These are phyloP conservation scores for Piprites chloris DNA, from an alignment of 2,113 vertebrate genomes.

Conservation along the genomic window DNA sequence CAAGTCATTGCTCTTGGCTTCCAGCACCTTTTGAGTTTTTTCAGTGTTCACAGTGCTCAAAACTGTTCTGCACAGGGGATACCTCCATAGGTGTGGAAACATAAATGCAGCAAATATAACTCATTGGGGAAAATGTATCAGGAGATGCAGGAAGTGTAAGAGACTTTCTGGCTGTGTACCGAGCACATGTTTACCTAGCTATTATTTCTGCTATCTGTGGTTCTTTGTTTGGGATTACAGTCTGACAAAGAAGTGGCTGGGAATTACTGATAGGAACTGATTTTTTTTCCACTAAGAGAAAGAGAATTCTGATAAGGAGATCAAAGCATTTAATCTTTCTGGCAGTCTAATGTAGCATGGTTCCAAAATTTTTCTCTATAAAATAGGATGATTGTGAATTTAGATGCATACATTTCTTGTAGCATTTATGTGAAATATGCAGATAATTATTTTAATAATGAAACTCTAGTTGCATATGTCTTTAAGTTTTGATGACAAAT, in stretches of 20 bases:
- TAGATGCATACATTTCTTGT: not conserved
- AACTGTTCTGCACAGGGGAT: not conserved
- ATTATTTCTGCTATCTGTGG: not conserved
- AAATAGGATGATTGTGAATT: not conserved
- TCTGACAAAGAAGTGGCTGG: not conserved
- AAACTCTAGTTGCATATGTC: not conserved
- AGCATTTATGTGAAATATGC: not conserved
- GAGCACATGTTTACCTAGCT: not conserved
- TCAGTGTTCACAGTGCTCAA: not conserved
- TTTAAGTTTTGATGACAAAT: not conserved
- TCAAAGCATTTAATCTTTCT: not conserved
- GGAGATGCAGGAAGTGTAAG: not conserved
- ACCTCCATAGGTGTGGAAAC: not conserved
- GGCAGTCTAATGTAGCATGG: not conserved
- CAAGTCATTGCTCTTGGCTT: not conserved
- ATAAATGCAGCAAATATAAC: not conserved
- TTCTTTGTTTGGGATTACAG: slow-evolving; percentile 3
- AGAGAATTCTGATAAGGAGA: not conserved
- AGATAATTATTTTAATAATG: not conserved
- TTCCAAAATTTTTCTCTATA: not conserved
- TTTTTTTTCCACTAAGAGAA: not conserved
- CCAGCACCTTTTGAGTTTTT: not conserved
- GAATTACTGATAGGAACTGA: not conserved
- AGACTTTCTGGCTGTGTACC: not conserved
- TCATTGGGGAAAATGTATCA: not conserved